Evolutionary conservation across 2,888 invertebrate genomes (phyloP), one percentile per base, ranked within the genome.

Genomic region (Apamea monoglypha): DNA sequence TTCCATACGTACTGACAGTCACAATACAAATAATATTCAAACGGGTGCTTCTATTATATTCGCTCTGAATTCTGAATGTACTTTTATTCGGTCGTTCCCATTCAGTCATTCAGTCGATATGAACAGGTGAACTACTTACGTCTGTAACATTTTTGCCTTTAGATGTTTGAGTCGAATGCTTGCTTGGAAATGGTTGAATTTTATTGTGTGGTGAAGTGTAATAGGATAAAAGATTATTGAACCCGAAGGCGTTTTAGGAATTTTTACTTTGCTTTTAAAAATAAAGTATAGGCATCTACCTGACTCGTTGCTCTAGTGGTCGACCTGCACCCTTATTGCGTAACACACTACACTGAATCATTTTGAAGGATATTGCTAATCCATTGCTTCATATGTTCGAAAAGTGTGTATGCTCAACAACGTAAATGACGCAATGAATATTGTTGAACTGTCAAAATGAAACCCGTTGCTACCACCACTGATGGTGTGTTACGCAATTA

Each of bases 11-110:
- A 12, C 10, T 76, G 86, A 86, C 81, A 74, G 66, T 69, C 80
- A 82, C 83, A 87, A 83, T 79, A 77, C 89, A 84, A 86, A 88
- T 86, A 88, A 85, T 81, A 85, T 88, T 66, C 82, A 69, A 74
- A 66, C 76, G 79, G 47, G 53, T 71, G 81, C 80, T 67, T 79
- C 75, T 71, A 83, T 84, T 86, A 79, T 85, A 83, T 86, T 88
- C 79, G 76, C 82, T 77, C 36, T 71, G 80, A 78, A 73, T 71
- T 64, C 72, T 67, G 69, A 76, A 83, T 67, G 79, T 74, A 59
- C 74, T 68, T 71, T 67, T 71, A 71, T 75, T 59, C 63, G 25
- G 50, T 82, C 64, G 69, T 81, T 82, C 72, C 56, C 74, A 66
- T 82, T 82, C 71, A 69, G n/a, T 72, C 70, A 66, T 82, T 74